Conservation (phyloP, 92 coral and sea anemone species). For the Chrysogorgia sp. region DNA sequence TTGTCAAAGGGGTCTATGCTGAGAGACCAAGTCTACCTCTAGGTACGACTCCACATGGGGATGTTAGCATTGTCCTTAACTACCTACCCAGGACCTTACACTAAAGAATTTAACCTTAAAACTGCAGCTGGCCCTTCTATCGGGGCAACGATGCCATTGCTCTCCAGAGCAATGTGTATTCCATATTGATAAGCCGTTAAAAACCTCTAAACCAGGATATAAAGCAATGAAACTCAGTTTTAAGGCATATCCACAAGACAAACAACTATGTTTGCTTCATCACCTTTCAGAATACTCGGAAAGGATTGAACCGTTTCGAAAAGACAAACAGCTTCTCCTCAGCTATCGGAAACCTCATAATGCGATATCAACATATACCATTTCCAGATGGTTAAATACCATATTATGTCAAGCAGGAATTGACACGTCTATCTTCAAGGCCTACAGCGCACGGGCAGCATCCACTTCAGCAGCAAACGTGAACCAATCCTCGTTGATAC, state of each 20-base stretch:
- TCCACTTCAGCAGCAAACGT: constrained; percentile 12
- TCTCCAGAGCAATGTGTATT: too few species aligned
- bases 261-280: neutral
- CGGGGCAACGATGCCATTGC: too few species aligned
- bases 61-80: too few species aligned
- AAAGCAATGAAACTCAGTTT: constrained; percentile 6
- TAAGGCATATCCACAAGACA: neutral
- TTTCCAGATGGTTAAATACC: neutral
- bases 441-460: constrained; percentile 3
- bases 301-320: neutral
- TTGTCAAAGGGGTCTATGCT: too few species aligned
- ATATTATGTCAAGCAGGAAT: neutral
- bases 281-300: neutral
- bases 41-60: too few species aligned
- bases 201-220: constrained; percentile 10
- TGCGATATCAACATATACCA: neutral
- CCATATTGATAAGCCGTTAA: neutral
- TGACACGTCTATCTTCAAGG: neutral
- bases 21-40: too few species aligned
- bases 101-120: too few species aligned
- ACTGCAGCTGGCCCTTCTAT: too few species aligned
- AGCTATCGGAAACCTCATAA: neutral
- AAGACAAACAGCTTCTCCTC: neutral
- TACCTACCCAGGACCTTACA: too few species aligned
- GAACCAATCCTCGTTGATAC: too few species aligned